These are phyloP conservation scores for Platysteira castanea DNA, from an alignment of 2,113 vertebrate species.

Conservation along the genomic window DNA sequence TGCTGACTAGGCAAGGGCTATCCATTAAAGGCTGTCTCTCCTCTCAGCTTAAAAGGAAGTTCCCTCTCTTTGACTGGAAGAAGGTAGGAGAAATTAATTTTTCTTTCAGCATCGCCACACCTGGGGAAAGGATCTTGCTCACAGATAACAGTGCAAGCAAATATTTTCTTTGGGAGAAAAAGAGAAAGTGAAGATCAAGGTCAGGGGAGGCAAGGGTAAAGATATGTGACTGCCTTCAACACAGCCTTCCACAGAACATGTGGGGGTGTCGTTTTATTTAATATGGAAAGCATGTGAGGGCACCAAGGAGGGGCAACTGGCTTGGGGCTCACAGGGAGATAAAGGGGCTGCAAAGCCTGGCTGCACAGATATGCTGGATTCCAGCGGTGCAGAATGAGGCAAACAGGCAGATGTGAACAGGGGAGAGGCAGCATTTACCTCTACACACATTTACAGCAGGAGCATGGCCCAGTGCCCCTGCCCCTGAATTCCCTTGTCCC, in stretches of 20 bases:
- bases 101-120: constrained; percentile 63
- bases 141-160: constrained; percentile 70
- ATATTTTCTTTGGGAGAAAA: constrained; percentile 71
- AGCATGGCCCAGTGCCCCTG: not conserved
- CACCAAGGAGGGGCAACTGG: constrained; percentile 35
- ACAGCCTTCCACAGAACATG: constrained; percentile 63
- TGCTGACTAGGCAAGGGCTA: constrained; percentile 60
- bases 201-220: constrained; percentile 61
- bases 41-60: constrained; percentile 39
- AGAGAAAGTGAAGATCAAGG: constrained; percentile 71
- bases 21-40: constrained; percentile 44
- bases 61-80: constrained; percentile 4
- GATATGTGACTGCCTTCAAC: constrained; percentile 26
- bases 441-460: fast-evolving
- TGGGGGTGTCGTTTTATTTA: constrained; percentile 59
- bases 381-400: not conserved
- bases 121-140: constrained; percentile 69
- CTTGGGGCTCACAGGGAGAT: constrained; percentile 50
- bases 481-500: not conserved
- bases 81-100: constrained; percentile 58
- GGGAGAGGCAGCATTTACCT: not conserved
- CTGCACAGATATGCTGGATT: constrained; percentile 22
- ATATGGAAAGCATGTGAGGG: constrained; percentile 64
- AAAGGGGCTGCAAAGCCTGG: constrained; percentile 45
- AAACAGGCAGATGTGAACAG: not conserved